Evolutionary conservation across 1,140 invertebrate genomes (phyloP), one percentile per base, ranked within the genome.

Genomic region (Pygmarrhopalites habei): DNA sequence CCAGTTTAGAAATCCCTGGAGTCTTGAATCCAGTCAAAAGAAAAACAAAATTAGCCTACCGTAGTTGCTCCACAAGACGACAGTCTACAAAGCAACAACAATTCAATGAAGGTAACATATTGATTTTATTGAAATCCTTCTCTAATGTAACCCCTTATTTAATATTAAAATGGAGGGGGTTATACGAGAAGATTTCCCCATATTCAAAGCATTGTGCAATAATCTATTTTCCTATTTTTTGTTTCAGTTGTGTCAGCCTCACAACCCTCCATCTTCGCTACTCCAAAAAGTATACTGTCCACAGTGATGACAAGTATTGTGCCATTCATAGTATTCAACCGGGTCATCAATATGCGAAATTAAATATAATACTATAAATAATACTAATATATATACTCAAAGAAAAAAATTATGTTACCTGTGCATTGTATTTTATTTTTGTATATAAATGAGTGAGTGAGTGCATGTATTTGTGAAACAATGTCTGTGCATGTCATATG

Each of bases 1-100:
- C 88, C 0, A 88, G 82, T 74, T 79, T 93, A 30, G 85, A 81
- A 60, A 87, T 90, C 72, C 87, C 86, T 1, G 89, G 89, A 15
- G 89, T 83, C 73, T 78, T 85, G 17, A 73, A 74, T 28, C 79
- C 85, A 66, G 75, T 74, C 4, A 89, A 89, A 73, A 77, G 87
- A 43, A 89, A 88, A 75, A 74, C 75, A 2, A 84, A 82, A 39
- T 78, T 87, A 12, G 83, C 84, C 0, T 86, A 90, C 72, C 79
- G 86, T 44, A 83, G 83, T 60, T 90, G 88, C 62, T 85, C 86
- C 2, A 80, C 82, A 4, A 81, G 82, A 43, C 59, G 59, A 3
- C 10, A 19, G 17, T 2, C 53, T 10, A 41, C 53, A 56, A 32
- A 41, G 30, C 53, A 41, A 23, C 29, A 41, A 19, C 51, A 62